Evolutionary conservation across 2,888 invertebrate species (phyloP).

Genomic region (Caenorhabditis sp.): DNA sequence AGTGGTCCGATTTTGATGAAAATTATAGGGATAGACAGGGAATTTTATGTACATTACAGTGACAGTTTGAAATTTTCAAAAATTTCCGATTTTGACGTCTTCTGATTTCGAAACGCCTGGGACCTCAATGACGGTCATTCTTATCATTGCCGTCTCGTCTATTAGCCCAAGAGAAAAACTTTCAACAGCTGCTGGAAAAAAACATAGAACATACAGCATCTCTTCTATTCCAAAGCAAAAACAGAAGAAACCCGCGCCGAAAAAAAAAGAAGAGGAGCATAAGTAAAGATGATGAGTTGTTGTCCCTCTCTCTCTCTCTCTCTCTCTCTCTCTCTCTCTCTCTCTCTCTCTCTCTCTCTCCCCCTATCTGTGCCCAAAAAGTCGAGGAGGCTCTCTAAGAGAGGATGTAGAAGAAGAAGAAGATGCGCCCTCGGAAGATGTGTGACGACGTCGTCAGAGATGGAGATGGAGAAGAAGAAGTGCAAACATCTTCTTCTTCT

Average conservation of each 20-base stretch:
- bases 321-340: neutral
- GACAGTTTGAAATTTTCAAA: too few species aligned
- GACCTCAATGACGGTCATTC: too few species aligned
- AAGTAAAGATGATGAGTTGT: slow-evolving; percentile 47
- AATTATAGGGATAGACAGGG: too few species aligned
- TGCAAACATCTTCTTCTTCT: slow-evolving; percentile 11
- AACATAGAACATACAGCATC: neutral
- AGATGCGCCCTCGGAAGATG: slow-evolving; percentile 26
- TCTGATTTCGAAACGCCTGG: too few species aligned
- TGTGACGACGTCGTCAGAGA: slow-evolving; percentile 27
- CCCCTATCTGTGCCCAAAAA: neutral
- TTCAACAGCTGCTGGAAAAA: too few species aligned
- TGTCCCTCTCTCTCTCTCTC: slow-evolving; percentile 9
- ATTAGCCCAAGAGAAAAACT: too few species aligned
- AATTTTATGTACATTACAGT: too few species aligned
- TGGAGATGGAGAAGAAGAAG: slow-evolving; percentile 1
- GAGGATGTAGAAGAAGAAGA: neutral
- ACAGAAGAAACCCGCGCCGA: neutral
- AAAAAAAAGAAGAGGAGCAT: slow-evolving; percentile 4
- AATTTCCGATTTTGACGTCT: too few species aligned
- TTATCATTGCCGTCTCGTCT: too few species aligned
- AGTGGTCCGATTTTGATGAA: too few species aligned
- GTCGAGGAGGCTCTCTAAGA: slow-evolving; percentile 14
- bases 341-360: slow-evolving; percentile 1
- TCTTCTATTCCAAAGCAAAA: neutral